Evolutionary conservation across 2,113 vertebrate genomes (phyloP).

Genomic region (Polypterus senegalus): DNA sequence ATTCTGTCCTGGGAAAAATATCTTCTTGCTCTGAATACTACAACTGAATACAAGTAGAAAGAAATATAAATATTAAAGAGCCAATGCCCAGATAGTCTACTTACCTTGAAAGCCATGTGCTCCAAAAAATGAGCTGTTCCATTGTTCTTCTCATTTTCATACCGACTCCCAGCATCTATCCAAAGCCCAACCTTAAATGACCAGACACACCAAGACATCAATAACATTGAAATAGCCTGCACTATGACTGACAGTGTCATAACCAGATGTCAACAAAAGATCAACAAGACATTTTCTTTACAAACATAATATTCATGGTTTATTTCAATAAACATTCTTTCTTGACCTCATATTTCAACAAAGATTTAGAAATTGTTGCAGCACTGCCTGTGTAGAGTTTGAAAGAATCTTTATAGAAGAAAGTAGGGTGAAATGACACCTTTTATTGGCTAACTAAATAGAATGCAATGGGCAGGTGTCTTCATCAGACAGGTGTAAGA

Average conservation of each 20-base stretch:
- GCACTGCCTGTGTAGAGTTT: too few species aligned
- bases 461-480: too few species aligned
- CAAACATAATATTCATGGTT: neutral
- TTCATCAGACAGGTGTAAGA: too few species aligned
- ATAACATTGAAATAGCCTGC: neutral
- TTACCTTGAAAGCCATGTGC: constrained; percentile 97
- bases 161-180: constrained; percentile 95
- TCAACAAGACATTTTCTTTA: neutral
- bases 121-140: constrained; percentile 96
- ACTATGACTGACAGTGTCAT: neutral
- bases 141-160: constrained; percentile 92
- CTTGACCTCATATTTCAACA: neutral
- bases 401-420: too few species aligned
- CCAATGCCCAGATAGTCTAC: constrained; percentile 9
- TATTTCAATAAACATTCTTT: neutral
- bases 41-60: too few species aligned
- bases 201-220: neutral
- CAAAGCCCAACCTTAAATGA: constrained; percentile 82
- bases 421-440: too few species aligned
- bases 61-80: neutral
- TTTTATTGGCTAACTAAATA: too few species aligned
- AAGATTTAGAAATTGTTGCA: neutral
- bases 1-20: too few species aligned
- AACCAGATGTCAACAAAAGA: neutral
- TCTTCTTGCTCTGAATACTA: too few species aligned